phyloP scores from a whole-genome alignment of 2,113 vertebrate genomes.

The Rhizomys pruinosus region DNA sequence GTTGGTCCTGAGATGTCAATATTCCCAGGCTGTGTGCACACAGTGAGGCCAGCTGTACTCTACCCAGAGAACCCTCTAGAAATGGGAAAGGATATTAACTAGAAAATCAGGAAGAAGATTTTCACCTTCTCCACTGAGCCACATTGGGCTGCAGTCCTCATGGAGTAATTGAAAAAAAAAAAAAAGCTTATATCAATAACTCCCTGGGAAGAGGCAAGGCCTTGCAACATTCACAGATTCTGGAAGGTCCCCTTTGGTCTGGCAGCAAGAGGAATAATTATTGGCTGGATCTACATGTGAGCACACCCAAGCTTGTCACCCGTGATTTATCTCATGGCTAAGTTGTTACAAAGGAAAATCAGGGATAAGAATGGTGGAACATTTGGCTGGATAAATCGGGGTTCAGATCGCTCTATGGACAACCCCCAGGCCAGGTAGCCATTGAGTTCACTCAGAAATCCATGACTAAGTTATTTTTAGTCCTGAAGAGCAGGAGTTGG shows the following conservation, averaged over 20 bases:
- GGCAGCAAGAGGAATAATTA: background rate
- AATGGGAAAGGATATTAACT: slow-evolving; percentile 46
- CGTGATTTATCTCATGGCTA: background rate
- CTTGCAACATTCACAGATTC: background rate
- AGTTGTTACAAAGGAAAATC: background rate
- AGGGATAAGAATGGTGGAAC: background rate
- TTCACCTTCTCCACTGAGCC: background rate
- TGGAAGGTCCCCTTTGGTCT: background rate
- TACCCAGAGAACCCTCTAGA: slow-evolving; percentile 40
- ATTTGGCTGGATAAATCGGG: background rate
- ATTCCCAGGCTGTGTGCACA: slow-evolving; percentile 71
- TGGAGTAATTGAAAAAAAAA: background rate
- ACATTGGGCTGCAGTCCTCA: background rate
- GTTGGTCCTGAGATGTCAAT: slow-evolving; percentile 53
- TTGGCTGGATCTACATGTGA: rapidly evolving
- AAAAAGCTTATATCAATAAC: background rate
- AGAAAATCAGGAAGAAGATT: slow-evolving; percentile 45
- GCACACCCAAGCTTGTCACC: background rate
- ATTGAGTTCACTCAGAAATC: background rate
- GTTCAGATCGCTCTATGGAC: background rate
- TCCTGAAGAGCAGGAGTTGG: background rate
- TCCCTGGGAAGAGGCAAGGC: background rate
- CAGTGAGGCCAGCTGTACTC: slow-evolving; percentile 67
- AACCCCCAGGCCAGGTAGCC: too few relatives aligned
- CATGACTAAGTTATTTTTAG: background rate